Base-by-base conservation (phyloP, 2,113 vertebrate species). In the Centropus unirufus region DNA sequence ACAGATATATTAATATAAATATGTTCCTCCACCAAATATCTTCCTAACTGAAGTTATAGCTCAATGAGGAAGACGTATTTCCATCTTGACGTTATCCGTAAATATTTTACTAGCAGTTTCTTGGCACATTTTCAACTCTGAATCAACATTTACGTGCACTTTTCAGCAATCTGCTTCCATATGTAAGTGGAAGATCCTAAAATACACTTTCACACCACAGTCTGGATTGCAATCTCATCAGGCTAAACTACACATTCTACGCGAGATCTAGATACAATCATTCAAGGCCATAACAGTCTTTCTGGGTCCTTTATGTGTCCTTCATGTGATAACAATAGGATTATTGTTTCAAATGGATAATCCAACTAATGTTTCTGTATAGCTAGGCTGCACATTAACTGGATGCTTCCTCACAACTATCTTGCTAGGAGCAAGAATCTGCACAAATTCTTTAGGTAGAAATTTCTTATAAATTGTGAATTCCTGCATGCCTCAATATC, bases 51-150 rank as follows among this genome's bases (percentile, higher is more conserved):
- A 94, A 97, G 75, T 92, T 96, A 92, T 36, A 92, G 77, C 83
- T 93, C 93, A 97, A 90, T 92, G 97, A 95, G 77, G 47, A 97
- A 96, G 90, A 96, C 30, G 83, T 94, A 95, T 95, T 96, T 97
- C 82, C 78, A 93, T 91, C 92, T 91, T 90, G 80, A 96, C 95
- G 51, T 95, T 93, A 96, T 49, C 72, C 89, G 78, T 96, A 97
- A 97, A 94, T 97, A 96, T 97, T 97, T 98, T 96, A 93, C 67
- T 94, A 78, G 39, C 64, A 77, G 81, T 85, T 36, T 96, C 86
- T 87, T 96, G 92, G 92, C 66, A 34, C 47, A 63, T 89, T 95
- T 96, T 94, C 55, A 89, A 90, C 40, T 90, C 34, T 61, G 68
- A 96, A 95, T 72, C 91, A 94, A 90, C 39, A 91, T 93, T 90